Conservation (phyloP, 92 coral and sea anemone species). For the Paragorgia papillata region DNA sequence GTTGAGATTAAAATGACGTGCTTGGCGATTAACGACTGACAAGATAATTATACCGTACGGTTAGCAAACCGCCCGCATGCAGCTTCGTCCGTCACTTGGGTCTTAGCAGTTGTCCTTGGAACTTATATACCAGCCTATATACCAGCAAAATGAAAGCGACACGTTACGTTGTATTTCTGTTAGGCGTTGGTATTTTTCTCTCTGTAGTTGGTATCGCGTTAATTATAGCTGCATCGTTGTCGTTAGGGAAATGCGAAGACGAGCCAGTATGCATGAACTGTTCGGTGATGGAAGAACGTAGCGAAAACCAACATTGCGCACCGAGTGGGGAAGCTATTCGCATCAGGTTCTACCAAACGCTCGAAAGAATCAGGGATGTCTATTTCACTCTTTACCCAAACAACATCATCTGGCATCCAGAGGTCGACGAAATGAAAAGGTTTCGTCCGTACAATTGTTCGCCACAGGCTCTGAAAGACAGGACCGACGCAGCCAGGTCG, state of each 20-base stretch:
- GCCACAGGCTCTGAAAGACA: conserved; percentile 70
- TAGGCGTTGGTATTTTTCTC: conserved; percentile 53
- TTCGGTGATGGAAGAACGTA: neutral
- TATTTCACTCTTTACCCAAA: conserved; percentile 82
- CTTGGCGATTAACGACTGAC: conserved; percentile 4
- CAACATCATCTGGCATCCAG: conserved; percentile 64
- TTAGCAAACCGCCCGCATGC: neutral
- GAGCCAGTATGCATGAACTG: neutral
- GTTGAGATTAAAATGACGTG: conserved; percentile 33
- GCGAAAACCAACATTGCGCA: conserved; percentile 13
- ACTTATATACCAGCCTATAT: too few relatives aligned
- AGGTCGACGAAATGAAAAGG: conserved; percentile 41
- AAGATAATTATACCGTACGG: neutral
- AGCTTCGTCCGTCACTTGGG: neutral
- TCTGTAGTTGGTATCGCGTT: conserved; percentile 68
- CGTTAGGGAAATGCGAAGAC: conserved; percentile 1
- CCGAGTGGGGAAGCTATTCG: conserved; percentile 68
- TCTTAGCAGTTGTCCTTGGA: neutral
- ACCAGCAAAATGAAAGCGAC: conserved; percentile 7
- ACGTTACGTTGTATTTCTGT: conserved; percentile 22
- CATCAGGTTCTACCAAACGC: conserved; percentile 62
- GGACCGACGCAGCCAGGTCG: conserved; percentile 70
- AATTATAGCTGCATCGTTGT: conserved; percentile 55
- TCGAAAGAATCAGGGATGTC: conserved; percentile 66
- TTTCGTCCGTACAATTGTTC: conserved; percentile 94